These are phyloP conservation scores for Enoplosus armatus DNA, from an alignment of 2,797 vertebrate genomes.

Conservation along the genomic window DNA sequence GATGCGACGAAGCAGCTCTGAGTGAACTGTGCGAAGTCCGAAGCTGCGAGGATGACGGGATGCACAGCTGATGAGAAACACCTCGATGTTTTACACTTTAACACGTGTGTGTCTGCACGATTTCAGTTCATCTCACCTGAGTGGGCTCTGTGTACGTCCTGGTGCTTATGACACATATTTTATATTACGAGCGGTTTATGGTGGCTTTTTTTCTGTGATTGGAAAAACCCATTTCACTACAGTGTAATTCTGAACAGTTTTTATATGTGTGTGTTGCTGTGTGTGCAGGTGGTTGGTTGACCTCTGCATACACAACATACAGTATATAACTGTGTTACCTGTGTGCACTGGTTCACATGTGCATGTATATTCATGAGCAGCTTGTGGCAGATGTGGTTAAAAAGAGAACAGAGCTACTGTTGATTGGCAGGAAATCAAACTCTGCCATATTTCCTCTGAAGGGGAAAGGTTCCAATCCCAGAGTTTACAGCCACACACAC, in stretches of 20 bases:
- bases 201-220: neutral
- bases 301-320: neutral
- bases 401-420: neutral
- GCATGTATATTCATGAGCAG: slow-evolving; percentile 24
- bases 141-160: neutral
- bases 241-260: neutral
- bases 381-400: neutral
- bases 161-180: neutral
- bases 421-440: slow-evolving; percentile 25
- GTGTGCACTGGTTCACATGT: slow-evolving; percentile 3
- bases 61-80: slow-evolving; percentile 7
- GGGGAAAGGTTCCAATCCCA: neutral
- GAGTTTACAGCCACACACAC: neutral
- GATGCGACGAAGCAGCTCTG: neutral
- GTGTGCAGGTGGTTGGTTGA: neutral
- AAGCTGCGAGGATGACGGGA: too few relatives aligned
- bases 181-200: neutral
- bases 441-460: slow-evolving; percentile 6
- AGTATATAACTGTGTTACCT: neutral
- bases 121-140: neutral
- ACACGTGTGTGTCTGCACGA: neutral
- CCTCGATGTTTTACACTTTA: slow-evolving; percentile 3
- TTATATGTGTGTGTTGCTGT: neutral
- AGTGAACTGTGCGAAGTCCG: neutral
- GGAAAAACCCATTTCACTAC: neutral